These are phyloP conservation scores for Vanessa atalanta DNA, from an alignment of 1,140 invertebrate genomes.

Conservation along the genomic window DNA sequence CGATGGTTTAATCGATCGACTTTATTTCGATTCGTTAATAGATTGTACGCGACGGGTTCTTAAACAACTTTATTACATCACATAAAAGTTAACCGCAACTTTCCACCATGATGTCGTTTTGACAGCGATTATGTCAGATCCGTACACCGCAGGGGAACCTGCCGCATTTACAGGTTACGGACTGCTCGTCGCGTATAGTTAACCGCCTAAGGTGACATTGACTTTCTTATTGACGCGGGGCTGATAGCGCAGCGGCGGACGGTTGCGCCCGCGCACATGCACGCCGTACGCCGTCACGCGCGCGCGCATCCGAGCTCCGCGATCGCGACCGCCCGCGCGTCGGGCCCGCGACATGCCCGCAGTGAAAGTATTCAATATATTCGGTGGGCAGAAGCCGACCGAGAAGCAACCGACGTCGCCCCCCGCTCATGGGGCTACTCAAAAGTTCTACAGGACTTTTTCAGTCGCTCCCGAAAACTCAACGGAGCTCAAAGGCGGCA, in stretches of 20 bases:
- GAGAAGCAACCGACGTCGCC: constrained; percentile 62
- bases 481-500: constrained; percentile 68
- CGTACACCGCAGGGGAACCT: constrained; percentile 7
- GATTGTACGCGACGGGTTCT: constrained; percentile 14
- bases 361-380: constrained; percentile 79
- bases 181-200: constrained; percentile 12
- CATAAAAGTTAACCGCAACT: constrained; percentile 25
- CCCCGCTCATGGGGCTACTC: constrained; percentile 66
- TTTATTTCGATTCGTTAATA: constrained; percentile 33
- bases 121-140: constrained; percentile 7
- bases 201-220: constrained; percentile 61
- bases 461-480: constrained; percentile 66
- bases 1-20: constrained; percentile 42
- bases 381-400: constrained; percentile 76
- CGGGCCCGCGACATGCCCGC: constrained; percentile 78
- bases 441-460: constrained; percentile 80
- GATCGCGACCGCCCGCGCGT: constrained; percentile 61
- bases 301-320: constrained; percentile 71
- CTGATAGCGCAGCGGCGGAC: constrained; percentile 53
- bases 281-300: constrained; percentile 66
- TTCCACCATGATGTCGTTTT: constrained; percentile 26
- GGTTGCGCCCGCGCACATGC: constrained; percentile 58
- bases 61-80: constrained; percentile 8
- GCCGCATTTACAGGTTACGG: constrained; percentile 10
- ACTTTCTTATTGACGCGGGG: constrained; percentile 65